Evolutionary conservation across 2,113 vertebrate genomes (phyloP), one percentile per base, ranked within the genome.

Genomic region (Pangasianodon hypophthalmus): DNA sequence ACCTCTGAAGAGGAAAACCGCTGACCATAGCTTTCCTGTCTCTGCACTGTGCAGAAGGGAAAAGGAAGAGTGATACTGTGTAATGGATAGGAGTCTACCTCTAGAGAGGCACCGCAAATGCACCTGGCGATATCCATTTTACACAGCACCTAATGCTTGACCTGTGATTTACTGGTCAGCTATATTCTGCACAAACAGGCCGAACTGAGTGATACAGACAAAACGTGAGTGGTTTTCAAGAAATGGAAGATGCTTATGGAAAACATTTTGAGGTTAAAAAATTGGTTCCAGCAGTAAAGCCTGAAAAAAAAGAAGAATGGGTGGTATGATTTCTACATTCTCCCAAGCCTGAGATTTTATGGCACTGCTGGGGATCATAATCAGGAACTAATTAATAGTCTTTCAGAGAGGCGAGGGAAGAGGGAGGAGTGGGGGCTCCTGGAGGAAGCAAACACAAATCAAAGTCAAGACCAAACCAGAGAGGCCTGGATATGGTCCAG

Each of bases 321-420:
- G 58, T 52, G 86, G 87, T 24, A 69, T 82, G 14, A 91, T 82
- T 85, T 89, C 69, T 87, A 87, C 84, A 91, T 89, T 93, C 92
- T 94, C 93, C 93, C 92, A 94, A 93, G 92, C 91, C 92, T 90
- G 89, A 86, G 91, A 92, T 94, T 94, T 94, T 95, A 95, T 94
- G 93, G 92, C 88, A 90, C 93, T 94, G 94, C 92, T 91, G 91
- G 92, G 94, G 94, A 95, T 95, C 93, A 95, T 95, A 95, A 95
- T 95, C 95, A 95, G 92, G 91, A 94, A 92, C 93, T 94, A 95
- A 96, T 96, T 95, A 95, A 95, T 94, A 94, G 94, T 93, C 93
- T 94, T 94, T 93, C 89, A 94, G 92, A 92, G 84, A 89, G 69
- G 58, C 1, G 56, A 87, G 71, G 37, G 91, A 90, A 91, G 84